These are phyloP conservation scores for Sarcophilus harrisii DNA, from an alignment of 2,797 vertebrate species.

Conservation along the genomic window DNA sequence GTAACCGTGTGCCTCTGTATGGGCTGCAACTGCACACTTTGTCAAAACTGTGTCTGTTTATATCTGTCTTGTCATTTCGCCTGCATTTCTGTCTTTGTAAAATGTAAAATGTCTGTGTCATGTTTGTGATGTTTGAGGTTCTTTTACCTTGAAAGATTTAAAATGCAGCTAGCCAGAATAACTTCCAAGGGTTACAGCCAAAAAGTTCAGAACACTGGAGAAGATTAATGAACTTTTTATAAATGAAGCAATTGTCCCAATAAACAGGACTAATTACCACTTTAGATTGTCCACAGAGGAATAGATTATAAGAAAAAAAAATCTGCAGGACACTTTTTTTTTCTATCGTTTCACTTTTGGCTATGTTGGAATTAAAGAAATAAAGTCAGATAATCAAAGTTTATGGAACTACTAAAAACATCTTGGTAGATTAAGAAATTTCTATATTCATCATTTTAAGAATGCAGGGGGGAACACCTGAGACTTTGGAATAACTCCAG, in stretches of 20 bases:
- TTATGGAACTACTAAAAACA: background rate
- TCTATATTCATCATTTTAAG: background rate
- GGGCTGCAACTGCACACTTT: background rate
- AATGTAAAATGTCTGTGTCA: background rate
- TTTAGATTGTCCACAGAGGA: background rate
- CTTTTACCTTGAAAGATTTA: background rate
- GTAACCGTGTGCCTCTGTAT: background rate
- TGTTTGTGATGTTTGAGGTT: background rate
- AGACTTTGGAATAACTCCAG: background rate
- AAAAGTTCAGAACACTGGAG: background rate
- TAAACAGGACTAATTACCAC: background rate
- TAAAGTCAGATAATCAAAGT: background rate
- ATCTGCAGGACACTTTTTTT: background rate
- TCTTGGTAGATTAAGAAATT: background rate
- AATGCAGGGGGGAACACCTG: background rate
- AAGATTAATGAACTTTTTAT: background rate
- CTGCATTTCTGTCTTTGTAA: background rate
- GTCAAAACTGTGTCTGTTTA: background rate
- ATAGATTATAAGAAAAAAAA: background rate
- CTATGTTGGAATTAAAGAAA: background rate
- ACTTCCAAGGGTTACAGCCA: background rate
- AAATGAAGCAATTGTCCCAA: background rate
- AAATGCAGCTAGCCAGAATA: background rate
- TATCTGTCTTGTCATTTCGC: background rate
- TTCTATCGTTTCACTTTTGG: background rate